These are phyloP conservation scores for Epinephelus fuscoguttatus DNA, from an alignment of 2,113 vertebrate species.

Conservation along the genomic window DNA sequence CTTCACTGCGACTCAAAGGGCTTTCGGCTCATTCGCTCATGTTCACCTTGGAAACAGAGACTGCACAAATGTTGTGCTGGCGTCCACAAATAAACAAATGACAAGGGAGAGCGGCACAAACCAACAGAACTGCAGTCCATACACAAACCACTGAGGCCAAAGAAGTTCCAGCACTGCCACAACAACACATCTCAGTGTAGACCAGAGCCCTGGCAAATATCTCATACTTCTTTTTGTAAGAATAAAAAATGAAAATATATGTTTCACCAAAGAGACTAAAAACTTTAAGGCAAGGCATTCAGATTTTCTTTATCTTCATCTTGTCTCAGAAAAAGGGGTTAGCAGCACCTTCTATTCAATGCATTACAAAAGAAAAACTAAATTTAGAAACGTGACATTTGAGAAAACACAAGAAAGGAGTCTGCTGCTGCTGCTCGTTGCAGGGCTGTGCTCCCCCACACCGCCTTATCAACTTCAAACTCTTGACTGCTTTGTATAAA, in stretches of 20 bases:
- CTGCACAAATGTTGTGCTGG: slow-evolving; percentile 8
- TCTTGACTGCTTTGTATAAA: slow-evolving; percentile 38
- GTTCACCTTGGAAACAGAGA: slow-evolving; percentile 42
- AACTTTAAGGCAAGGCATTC: background rate
- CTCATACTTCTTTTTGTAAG: background rate
- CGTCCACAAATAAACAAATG: slow-evolving; percentile 4
- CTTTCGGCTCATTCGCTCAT: background rate
- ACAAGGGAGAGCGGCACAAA: background rate
- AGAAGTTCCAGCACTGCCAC: background rate
- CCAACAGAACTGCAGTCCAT: background rate
- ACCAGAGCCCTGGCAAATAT: background rate
- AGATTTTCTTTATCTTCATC: background rate
- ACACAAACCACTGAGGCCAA: background rate
- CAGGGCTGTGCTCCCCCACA: background rate
- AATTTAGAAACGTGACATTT: slow-evolving; percentile 19
- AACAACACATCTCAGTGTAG: background rate
- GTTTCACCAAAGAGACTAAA: background rate
- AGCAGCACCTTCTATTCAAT: no score
- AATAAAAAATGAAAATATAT: background rate
- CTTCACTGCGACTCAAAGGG: background rate
- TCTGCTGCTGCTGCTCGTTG: background rate
- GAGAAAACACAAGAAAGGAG: background rate
- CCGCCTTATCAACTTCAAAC: slow-evolving; percentile 29
- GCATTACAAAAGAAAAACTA: background rate
- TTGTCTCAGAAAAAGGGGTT: background rate